phyloP scores from a whole-genome alignment of 1,140 invertebrate species.

The Battus philenor region DNA sequence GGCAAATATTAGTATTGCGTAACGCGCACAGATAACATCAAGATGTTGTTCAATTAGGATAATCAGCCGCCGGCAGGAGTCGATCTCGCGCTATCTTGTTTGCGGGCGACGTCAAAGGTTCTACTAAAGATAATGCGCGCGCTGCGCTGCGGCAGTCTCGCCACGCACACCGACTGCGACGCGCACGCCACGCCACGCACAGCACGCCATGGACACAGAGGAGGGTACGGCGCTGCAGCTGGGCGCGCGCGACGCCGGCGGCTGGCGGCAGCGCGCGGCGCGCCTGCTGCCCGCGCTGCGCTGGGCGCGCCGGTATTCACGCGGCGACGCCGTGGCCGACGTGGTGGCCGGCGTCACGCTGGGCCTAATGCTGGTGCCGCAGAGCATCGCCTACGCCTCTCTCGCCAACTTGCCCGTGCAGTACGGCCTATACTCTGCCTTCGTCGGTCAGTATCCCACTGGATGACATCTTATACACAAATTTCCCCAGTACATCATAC shows the following conservation, averaged over 20 bases:
- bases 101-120: slow-evolving; percentile 8
- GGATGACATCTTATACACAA: too few species aligned
- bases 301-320: slow-evolving; percentile 81
- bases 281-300: slow-evolving; percentile 75
- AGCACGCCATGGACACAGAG: slow-evolving; percentile 29
- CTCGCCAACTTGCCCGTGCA: slow-evolving; percentile 85
- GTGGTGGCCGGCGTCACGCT: slow-evolving; percentile 86
- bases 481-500: too few species aligned
- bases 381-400: slow-evolving; percentile 88
- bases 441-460: slow-evolving; percentile 63
- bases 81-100: slow-evolving; percentile 10
- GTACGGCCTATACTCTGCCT: slow-evolving; percentile 77
- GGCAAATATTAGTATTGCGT: too few species aligned
- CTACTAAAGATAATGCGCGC: slow-evolving; percentile 12
- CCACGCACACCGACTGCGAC: neutral
- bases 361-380: slow-evolving; percentile 88
- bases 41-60: too few species aligned
- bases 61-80: neutral
- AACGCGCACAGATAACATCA: too few species aligned
- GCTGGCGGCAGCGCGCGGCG: slow-evolving; percentile 26
- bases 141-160: neutral
- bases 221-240: slow-evolving; percentile 23
- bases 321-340: slow-evolving; percentile 79
- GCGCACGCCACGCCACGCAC: neutral
- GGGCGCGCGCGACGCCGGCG: slow-evolving; percentile 6